Conservation (phyloP, 2,113 vertebrate species). For the Actenoides hombroni region DNA sequence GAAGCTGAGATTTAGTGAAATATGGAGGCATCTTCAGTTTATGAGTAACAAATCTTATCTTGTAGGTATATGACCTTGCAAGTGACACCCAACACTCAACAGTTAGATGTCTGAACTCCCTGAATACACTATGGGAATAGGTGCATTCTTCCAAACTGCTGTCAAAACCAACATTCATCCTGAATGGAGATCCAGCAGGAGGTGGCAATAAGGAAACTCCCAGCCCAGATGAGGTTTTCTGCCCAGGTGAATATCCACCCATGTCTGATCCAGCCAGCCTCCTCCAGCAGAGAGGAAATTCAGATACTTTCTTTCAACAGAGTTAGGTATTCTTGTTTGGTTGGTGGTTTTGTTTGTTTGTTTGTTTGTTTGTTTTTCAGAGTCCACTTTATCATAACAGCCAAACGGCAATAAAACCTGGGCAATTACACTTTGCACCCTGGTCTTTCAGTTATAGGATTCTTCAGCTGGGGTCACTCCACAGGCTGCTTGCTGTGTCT, state of each 20-base stretch:
- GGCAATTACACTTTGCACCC: too few relatives aligned
- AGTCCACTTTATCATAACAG: not conserved
- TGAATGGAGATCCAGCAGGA: not conserved
- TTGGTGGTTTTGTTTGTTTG: not conserved
- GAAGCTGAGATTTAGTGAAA: not conserved
- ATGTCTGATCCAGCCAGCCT: not conserved
- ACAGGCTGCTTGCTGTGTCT: not conserved
- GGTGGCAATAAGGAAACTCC: not conserved
- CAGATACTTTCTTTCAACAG: not conserved
- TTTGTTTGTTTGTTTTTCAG: not conserved
- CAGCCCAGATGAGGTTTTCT: not conserved
- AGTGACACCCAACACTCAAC: not conserved
- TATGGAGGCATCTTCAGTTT: not conserved
- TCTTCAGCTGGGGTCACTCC: not conserved
- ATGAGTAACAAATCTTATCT: not conserved
- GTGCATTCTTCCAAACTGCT: not conserved
- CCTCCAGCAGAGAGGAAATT: not conserved
- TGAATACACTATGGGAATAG: not conserved
- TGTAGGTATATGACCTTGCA: not conserved
- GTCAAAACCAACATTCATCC: not conserved
- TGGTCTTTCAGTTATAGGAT: not conserved
- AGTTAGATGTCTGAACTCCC: not conserved
- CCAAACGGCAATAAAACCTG: not conserved
- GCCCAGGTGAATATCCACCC: not conserved
- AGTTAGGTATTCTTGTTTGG: too few relatives aligned